Evolutionary conservation across 2,797 vertebrate genomes (phyloP).

Genomic region (Streptopelia turtur): DNA sequence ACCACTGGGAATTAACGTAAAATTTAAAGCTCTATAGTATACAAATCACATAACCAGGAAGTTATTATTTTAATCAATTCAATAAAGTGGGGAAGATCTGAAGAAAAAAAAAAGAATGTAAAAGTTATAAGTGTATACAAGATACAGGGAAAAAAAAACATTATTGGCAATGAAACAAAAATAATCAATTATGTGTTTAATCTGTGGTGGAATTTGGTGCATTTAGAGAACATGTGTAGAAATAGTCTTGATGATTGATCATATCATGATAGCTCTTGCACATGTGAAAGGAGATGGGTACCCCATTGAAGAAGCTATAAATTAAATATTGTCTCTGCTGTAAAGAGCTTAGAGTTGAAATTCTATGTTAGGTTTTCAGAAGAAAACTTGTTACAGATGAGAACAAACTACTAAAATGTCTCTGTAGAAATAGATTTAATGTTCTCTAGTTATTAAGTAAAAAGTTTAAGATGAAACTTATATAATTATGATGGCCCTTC

Average conservation of each 20-base stretch:
- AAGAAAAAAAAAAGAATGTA: slow-evolving; percentile 1
- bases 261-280: rapidly evolving
- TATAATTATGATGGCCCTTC: neutral
- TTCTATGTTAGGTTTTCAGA: neutral
- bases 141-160: too few relatives aligned
- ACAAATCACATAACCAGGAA: neutral
- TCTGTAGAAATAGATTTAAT: neutral
- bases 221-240: neutral
- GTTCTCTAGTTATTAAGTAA: neutral
- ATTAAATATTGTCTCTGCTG: neutral
- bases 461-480: neutral
- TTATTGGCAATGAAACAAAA: neutral
- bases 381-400: neutral
- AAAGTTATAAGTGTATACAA: neutral
- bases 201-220: neutral
- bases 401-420: neutral
- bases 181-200: neutral
- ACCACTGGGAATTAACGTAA: slow-evolving; percentile 33
- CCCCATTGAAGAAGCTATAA: neutral
- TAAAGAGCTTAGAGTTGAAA: neutral
- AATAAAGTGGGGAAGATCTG: neutral
- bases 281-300: neutral
- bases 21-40: neutral
- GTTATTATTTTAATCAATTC: slow-evolving; percentile 26
- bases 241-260: neutral